These are phyloP conservation scores for Ageneiosus marmoratus DNA, from an alignment of 2,113 vertebrate genomes.

Conservation along the genomic window DNA sequence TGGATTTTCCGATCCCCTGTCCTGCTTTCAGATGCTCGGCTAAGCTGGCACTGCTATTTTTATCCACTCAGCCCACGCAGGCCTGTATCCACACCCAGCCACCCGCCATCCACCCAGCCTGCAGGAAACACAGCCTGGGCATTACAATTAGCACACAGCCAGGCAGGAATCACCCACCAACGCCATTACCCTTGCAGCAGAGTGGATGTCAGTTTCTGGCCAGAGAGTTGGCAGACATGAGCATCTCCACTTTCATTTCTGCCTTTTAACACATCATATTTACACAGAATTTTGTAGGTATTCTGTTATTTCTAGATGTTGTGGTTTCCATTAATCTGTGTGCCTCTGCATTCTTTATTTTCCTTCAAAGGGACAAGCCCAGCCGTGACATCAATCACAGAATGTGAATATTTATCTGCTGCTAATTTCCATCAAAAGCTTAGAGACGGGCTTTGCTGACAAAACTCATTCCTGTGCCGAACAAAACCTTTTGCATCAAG, in stretches of 20 bases:
- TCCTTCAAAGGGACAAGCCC: constrained; percentile 75
- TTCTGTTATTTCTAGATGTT: not conserved
- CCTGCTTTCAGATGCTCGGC: constrained; percentile 77
- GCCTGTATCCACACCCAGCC: constrained; percentile 60
- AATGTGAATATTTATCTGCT: constrained; percentile 77
- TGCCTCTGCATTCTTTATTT: constrained; percentile 76
- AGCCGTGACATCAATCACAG: constrained; percentile 78
- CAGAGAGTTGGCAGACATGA: constrained; percentile 6
- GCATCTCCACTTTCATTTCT: not conserved
- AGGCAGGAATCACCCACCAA: constrained; percentile 74
- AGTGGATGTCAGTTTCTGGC: constrained; percentile 20
- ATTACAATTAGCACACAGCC: constrained; percentile 72
- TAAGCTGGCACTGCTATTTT: constrained; percentile 78
- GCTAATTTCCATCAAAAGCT: constrained; percentile 80
- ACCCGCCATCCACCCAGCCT: constrained; percentile 57
- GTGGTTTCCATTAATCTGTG: constrained; percentile 72
- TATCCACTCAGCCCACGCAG: constrained; percentile 65
- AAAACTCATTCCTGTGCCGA: constrained; percentile 77
- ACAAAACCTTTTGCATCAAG: constrained; percentile 61
- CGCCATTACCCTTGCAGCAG: constrained; percentile 35
- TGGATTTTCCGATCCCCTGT: constrained; percentile 77
- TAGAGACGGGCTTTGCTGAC: constrained; percentile 79
- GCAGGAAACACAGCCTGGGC: constrained; percentile 47
- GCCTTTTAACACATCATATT: not conserved
- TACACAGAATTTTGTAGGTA: not conserved